phyloP scores from a whole-genome alignment of 2,888 invertebrate genomes.

The Dinocampus coccinellae region DNA sequence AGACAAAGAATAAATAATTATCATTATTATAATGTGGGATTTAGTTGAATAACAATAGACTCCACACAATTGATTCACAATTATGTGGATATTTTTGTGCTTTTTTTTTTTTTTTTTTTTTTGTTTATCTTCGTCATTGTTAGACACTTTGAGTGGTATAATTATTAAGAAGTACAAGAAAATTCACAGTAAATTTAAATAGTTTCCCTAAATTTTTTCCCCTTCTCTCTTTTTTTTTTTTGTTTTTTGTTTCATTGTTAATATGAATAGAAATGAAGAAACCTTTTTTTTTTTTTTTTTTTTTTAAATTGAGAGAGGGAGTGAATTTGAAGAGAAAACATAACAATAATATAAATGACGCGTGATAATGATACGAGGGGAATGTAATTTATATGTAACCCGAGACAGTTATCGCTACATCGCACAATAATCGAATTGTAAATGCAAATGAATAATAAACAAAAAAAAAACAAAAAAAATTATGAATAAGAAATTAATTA shows the following conservation, averaged over 20 bases:
- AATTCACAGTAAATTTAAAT: too few relatives aligned
- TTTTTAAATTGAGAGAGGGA: too few relatives aligned
- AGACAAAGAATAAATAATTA: too few relatives aligned
- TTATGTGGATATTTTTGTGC: too few relatives aligned
- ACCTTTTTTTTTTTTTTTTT: too few relatives aligned
- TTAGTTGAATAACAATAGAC: too few relatives aligned
- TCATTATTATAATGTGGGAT: too few relatives aligned
- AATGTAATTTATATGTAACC: conserved; percentile 22
- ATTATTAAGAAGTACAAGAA: neutral
- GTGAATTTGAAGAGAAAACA: too few relatives aligned
- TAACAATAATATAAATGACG: conserved; percentile 20
- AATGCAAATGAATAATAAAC: neutral
- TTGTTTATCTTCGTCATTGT: too few relatives aligned
- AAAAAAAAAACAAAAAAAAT: neutral
- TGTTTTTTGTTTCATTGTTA: conserved; percentile 1
- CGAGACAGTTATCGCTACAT: neutral
- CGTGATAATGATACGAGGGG: conserved; percentile 18
- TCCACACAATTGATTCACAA: too few relatives aligned
- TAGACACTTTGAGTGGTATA: neutral
- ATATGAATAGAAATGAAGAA: neutral
- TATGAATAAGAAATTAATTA: too few relatives aligned
- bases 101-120: too few relatives aligned
- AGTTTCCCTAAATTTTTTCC: neutral
- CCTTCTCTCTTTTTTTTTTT: neutral
- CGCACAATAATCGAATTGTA: neutral